phyloP scores from a whole-genome alignment of 2,888 invertebrate genomes.

The Drosophila nigricruria region DNA sequence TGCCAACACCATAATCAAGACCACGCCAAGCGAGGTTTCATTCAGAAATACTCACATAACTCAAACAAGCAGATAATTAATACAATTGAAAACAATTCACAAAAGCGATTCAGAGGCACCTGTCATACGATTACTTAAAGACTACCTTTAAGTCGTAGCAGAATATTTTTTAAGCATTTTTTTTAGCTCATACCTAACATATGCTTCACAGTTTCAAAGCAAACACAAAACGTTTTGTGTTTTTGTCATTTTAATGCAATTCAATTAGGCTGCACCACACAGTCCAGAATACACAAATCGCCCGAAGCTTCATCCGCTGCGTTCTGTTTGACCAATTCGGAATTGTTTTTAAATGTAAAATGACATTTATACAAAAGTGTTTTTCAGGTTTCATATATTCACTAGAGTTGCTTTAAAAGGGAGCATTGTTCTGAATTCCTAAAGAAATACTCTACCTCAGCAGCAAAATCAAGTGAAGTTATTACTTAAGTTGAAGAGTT shows the following conservation, averaged over 20 bases:
- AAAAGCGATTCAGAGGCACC: background rate
- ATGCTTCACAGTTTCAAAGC: background rate
- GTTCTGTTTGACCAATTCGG: background rate
- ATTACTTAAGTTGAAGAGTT: too few species aligned
- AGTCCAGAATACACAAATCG: background rate
- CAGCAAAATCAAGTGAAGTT: too few species aligned
- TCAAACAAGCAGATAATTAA: background rate
- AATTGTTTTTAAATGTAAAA: background rate
- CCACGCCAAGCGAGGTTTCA: slow-evolving; percentile 44
- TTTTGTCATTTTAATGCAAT: slow-evolving; percentile 1
- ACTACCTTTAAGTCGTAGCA: background rate
- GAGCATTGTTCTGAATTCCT: too few species aligned
- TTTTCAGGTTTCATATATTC: background rate
- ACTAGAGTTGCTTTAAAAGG: background rate
- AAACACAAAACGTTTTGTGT: background rate
- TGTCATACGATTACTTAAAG: background rate
- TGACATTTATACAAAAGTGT: background rate
- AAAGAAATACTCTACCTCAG: background rate
- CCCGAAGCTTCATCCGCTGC: too few species aligned
- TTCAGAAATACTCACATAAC: slow-evolving; percentile 5
- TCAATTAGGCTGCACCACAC: background rate
- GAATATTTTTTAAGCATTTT: background rate
- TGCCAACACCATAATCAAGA: slow-evolving; percentile 40
- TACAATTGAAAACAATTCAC: background rate
- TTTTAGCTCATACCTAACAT: background rate